Percentiles rank a stretch among this genome's conserved stretches.
phyloP scores from a whole-genome alignment of 2,888 invertebrate species.

The Ptychoptera albimana region DNA sequence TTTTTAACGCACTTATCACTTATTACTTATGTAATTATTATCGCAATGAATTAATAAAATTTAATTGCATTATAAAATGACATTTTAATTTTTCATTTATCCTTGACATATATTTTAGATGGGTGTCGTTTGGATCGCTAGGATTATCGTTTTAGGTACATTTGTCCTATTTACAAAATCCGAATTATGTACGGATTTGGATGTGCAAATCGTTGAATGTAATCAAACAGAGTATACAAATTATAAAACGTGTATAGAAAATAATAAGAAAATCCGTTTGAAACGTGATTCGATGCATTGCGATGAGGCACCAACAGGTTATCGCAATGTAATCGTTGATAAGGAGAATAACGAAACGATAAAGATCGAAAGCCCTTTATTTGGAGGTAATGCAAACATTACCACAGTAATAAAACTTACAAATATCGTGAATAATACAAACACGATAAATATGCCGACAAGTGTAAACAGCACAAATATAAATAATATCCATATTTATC shows the following conservation, averaged over 20 bases:
- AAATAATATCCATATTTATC: constrained; percentile 20
- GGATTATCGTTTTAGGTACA: no score
- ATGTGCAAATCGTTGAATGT: background rate
- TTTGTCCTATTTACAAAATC: no score
- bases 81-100: no score
- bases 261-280: background rate
- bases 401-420: constrained; percentile 11
- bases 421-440: constrained; percentile 11
- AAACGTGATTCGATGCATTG: background rate
- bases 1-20: no score
- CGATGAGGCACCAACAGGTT: background rate
- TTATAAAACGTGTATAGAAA: constrained; percentile 1
- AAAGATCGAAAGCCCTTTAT: constrained; percentile 4
- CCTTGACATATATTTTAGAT: no score
- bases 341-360: background rate
- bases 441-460: constrained; percentile 9
- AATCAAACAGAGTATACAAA: background rate
- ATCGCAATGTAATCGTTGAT: background rate
- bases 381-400: constrained; percentile 7
- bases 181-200: no score
- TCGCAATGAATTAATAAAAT: no score
- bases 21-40: no score
- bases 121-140: no score
- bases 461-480: constrained; percentile 14
- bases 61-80: no score